Base-by-base conservation (phyloP, 2,888 invertebrate species). In the Sylvicola cinctus region DNA sequence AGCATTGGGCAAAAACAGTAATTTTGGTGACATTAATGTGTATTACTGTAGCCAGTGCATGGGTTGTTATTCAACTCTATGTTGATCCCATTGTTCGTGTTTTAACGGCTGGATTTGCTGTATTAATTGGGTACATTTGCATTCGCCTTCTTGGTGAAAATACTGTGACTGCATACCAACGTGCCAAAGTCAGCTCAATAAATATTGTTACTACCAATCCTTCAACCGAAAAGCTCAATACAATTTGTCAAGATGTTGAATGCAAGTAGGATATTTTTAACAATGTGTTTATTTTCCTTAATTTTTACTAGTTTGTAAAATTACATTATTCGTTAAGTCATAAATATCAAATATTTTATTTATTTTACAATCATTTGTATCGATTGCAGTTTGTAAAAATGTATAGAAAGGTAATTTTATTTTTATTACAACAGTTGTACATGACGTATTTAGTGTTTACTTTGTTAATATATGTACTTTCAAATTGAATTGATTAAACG, bases 161-260 rank as follows among this genome's bases (percentile, higher is more conserved):
- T 49, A 84, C 85, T 2, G 74, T 84, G 33, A 75, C 77, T 36
- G 87, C 87, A n/a, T 87, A 85, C 62, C 83, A 87, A 48, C 70
- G 84, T 39, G 87, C 88, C 45, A 84, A 81, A 60, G 81, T 87
- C 10, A 84, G 83, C 26, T 80, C 84, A 2, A 66, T 88, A 33
- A 77, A 74, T 49, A 88, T 90, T 45, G 62, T 70, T 33, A 57
- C 20, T 13, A 27, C 12, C 11, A 13, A 34, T 35, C 16, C 36
- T 10, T 29, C 30, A 33, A 51, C 49, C 46, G 50, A 54, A 39
- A 56, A 55, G 38, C 40, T 57, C 25, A 55, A 55, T 36, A 57
- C 57, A 26, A 57, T 57, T 31, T 57, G 56, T 38, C 52, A 55
- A 41, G 56, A 57, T 37, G 53, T 57, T 8, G 49, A 45, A 12